Evolutionary conservation across 2,888 invertebrate genomes (phyloP).

Genomic region (Pammene fasciana): DNA sequence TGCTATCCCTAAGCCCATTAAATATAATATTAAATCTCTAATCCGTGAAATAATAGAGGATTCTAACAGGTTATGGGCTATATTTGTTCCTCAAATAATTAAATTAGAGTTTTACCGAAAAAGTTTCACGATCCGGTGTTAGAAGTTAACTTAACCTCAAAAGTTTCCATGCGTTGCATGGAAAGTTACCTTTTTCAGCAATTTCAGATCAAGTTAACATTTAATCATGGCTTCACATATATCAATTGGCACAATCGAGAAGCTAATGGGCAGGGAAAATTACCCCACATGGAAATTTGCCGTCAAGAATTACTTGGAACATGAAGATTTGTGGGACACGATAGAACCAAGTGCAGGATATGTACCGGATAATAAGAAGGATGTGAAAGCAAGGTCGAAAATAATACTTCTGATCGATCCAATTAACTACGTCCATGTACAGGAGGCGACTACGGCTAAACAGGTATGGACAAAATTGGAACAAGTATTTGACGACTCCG

Average conservation of each 20-base stretch:
- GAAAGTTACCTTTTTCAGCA: background rate
- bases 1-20: no score
- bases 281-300: no score
- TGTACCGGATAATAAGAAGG: background rate
- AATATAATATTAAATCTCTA: no score
- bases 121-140: background rate
- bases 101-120: conserved; percentile 1
- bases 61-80: no score
- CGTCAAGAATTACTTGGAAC: no score
- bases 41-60: no score
- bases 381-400: conserved; percentile 3
- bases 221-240: background rate
- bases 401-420: no score
- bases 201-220: background rate
- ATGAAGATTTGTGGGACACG: conserved; percentile 8
- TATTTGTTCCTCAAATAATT: background rate
- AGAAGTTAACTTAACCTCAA: background rate
- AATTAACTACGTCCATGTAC: conserved; percentile 16
- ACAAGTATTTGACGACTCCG: no score
- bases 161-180: background rate
- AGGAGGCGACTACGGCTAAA: no score
- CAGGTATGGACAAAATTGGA: no score
- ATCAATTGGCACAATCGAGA: no score
- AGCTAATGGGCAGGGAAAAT: no score
- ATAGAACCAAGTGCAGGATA: background rate